Evolutionary conservation across 2,113 vertebrate species (phyloP).

Genomic region (Garra rufa): DNA sequence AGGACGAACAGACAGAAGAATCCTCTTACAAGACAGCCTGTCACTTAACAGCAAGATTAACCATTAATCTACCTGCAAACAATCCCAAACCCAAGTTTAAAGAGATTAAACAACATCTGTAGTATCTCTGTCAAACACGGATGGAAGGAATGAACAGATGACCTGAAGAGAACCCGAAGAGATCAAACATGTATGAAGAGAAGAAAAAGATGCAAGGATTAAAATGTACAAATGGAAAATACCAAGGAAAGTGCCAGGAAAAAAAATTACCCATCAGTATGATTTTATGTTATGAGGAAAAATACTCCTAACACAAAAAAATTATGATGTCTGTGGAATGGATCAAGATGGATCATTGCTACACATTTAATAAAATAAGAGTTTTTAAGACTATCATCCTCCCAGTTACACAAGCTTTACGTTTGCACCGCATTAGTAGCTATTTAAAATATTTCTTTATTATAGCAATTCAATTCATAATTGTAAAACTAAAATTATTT

Average conservation of each 20-base stretch:
- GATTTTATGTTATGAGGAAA: neutral
- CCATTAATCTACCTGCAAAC: constrained; percentile 14
- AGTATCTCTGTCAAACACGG: neutral
- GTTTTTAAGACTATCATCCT: neutral
- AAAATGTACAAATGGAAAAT: neutral
- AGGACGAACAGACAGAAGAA: neutral
- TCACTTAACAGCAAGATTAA: constrained; percentile 15
- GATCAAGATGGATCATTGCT: neutral
- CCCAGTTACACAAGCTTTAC: neutral
- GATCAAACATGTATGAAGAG: neutral
- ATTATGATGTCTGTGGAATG: neutral
- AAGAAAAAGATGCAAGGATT: neutral
- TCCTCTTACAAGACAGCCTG: neutral
- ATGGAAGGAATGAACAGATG: neutral
- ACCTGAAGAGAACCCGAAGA: neutral
- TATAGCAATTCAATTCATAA: neutral
- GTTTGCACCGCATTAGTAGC: neutral
- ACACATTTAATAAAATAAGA: neutral
- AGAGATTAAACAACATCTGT: constrained; percentile 5
- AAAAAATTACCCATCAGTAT: neutral
- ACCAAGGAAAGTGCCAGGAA: too few relatives aligned
- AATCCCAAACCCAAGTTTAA: constrained; percentile 12
- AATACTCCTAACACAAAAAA: neutral
- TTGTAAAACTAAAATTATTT: too few relatives aligned
- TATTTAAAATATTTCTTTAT: neutral